Conservation (phyloP, 2,113 vertebrate species). For the Haemorhous mexicanus region DNA sequence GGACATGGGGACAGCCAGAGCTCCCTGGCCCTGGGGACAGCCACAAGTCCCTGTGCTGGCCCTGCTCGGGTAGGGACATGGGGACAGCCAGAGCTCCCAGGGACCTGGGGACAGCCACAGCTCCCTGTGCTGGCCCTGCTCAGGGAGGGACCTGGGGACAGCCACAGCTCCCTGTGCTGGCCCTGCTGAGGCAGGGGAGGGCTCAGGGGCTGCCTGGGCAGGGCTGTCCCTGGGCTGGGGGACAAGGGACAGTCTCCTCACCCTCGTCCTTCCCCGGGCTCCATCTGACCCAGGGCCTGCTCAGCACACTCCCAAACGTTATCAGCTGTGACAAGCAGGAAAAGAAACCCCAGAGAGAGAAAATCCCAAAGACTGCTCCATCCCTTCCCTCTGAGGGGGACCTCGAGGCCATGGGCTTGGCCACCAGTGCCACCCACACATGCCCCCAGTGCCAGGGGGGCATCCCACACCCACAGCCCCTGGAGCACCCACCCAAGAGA, state of each 20-base stretch:
- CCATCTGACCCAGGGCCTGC: fast-evolving
- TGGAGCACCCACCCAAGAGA: not conserved
- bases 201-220: not conserved
- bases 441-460: not conserved
- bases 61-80: no score
- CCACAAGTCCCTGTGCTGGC: not conserved
- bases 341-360: not conserved
- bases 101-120: no score
- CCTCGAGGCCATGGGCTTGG: fast-evolving
- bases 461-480: not conserved
- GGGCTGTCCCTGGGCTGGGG: not conserved
- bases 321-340: not conserved
- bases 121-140: not conserved
- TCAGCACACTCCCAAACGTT: fast-evolving
- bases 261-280: fast-evolving
- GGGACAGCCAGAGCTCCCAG: no score
- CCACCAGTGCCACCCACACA: fast-evolving
- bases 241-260: not conserved
- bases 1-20: no score
- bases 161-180: not conserved
- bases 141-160: no score
- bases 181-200: not conserved
- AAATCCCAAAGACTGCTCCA: not conserved
- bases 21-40: no score
- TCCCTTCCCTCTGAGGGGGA: not conserved